phyloP scores from a whole-genome alignment of 2,113 vertebrate species.

The Amphiprion percula region DNA sequence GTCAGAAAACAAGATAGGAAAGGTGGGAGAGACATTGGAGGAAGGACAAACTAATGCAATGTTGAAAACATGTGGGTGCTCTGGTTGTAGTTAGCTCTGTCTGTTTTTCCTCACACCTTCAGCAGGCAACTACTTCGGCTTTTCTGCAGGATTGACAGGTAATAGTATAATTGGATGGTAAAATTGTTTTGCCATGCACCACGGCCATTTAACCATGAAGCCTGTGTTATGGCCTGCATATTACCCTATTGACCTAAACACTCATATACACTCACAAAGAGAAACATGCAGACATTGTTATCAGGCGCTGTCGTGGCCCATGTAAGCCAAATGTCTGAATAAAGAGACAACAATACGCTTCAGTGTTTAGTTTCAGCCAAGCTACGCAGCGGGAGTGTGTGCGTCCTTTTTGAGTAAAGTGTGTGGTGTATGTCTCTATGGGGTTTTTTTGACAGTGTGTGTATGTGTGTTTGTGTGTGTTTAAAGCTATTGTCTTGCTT shows the following conservation, averaged over 20 bases:
- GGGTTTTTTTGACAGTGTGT: conserved; percentile 50
- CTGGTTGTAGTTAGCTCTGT: too few species aligned
- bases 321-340: conserved; percentile 71
- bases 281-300: conserved; percentile 41
- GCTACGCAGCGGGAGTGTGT: conserved; percentile 29
- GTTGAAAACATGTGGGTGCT: background rate
- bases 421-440: conserved; percentile 46
- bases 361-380: conserved; percentile 69
- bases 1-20: background rate
- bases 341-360: conserved; percentile 71
- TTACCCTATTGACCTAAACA: conserved; percentile 49
- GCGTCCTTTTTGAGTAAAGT: conserved; percentile 35
- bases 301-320: conserved; percentile 38
- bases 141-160: conserved; percentile 37
- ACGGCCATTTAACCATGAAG: conserved; percentile 33
- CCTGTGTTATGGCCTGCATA: conserved; percentile 17
- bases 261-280: conserved; percentile 25
- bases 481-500: conserved; percentile 71
- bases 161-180: conserved; percentile 54
- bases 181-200: conserved; percentile 14
- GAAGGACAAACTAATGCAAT: background rate
- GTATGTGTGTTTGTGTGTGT: conserved; percentile 31
- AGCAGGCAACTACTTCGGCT: conserved; percentile 8
- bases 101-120: background rate
- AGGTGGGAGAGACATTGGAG: too few species aligned